Base-by-base conservation (phyloP, 2,113 vertebrate species). In the Aspiorhynchus laticeps region DNA sequence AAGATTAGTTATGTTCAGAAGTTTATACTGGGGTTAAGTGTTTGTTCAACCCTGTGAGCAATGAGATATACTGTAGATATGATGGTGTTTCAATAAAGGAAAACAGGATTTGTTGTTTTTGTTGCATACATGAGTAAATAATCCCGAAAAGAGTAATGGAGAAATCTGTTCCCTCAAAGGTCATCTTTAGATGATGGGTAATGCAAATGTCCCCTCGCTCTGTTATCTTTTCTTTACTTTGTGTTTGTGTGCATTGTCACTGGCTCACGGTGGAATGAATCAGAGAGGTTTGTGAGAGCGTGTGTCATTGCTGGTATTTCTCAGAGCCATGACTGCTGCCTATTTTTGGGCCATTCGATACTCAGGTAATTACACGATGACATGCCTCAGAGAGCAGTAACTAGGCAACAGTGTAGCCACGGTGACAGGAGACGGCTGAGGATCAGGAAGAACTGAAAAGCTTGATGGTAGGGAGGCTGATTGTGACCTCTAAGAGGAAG, bases 371-470 rank as follows among this genome's bases (percentile, higher is more conserved):
- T 92, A 89, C 90, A 88, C 80, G 51, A 88, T 84, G 89, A 86
- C 88, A 88, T 89, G 89, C 90, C 85, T 91, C 89, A 89, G 86
- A 91, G 90, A 89, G 91, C 90, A 85, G 91, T 92, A 91, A 88
- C 91, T 88, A 91, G 88, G 91, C 91, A 92, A 92, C 91, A 88
- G 90, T 85, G 90, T 92, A 90, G 91, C 89, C 91, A 92, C 87
- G 88, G 91, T 85, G 91, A 92, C 90, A 87, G 87, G 75, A 87
- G 81, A 90, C 82, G 85, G 88, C 83, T 86, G 80, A 80, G 78
- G 88, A 91, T 81, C 85, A 88, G 73, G 87, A 83, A 77, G 87
- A 88, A 90, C 85, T 85, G 91, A 87, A 87, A 88, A 84, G 85
- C 85, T 89, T 84, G 61, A 86, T 89, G 73, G 67, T 77, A 79